phyloP scores from a whole-genome alignment of 2,888 invertebrate species.

The Meteorus cinctellus region DNA sequence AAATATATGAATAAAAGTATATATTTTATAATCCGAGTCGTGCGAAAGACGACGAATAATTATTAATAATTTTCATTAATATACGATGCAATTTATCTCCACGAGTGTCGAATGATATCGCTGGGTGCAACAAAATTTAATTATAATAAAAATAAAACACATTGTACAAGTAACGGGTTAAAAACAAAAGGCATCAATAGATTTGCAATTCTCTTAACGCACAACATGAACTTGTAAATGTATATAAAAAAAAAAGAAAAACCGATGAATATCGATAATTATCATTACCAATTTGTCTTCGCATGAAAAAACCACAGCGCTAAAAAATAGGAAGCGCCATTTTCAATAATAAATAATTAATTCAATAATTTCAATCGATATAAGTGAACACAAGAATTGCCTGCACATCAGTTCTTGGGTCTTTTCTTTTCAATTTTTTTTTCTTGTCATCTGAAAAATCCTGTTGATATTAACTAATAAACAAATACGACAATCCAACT shows the following conservation, averaged over 20 bases:
- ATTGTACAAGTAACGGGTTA: constrained; percentile 9
- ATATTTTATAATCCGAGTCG: constrained; percentile 39
- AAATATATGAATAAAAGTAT: constrained; percentile 16
- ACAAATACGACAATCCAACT: constrained; percentile 24
- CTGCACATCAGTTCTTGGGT: constrained; percentile 11
- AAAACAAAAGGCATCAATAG: neutral
- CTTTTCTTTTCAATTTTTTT: neutral
- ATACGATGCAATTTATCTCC: constrained; percentile 11
- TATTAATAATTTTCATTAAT: constrained; percentile 21
- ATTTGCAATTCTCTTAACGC: constrained; percentile 28
- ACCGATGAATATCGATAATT: neutral
- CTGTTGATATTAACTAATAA: constrained; percentile 7
- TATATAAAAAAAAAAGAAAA: constrained; percentile 21
- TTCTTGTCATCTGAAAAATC: constrained; percentile 32
- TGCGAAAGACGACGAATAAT: constrained; percentile 3
- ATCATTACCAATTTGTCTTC: constrained; percentile 33
- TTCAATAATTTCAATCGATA: constrained; percentile 11
- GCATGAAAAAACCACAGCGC: constrained; percentile 22
- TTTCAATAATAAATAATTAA: neutral
- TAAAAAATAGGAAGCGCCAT: neutral
- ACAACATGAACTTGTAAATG: constrained; percentile 32
- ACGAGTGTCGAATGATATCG: constrained; percentile 2
- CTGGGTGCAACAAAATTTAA: neutral
- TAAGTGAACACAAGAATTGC: constrained; percentile 24
- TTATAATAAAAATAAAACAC: neutral